These are phyloP conservation scores for Cenopis cana DNA, from an alignment of 2,888 invertebrate genomes.

Conservation along the genomic window DNA sequence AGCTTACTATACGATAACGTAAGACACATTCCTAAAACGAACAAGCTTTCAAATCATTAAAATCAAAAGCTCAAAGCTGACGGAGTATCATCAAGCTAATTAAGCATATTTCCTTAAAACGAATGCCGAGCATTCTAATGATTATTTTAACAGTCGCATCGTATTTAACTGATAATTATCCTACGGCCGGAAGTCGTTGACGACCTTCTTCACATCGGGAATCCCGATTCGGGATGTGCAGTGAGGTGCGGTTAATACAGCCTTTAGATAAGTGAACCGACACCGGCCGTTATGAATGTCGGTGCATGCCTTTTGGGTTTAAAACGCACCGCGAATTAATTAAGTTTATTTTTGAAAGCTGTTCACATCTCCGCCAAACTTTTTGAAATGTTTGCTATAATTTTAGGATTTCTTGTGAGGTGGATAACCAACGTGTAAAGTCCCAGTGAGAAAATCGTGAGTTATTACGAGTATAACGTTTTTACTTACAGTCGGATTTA, in stretches of 20 bases:
- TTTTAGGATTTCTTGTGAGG: too few species aligned
- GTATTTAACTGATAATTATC: constrained; percentile 8
- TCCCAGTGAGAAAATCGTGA: too few species aligned
- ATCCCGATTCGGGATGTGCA: constrained; percentile 18
- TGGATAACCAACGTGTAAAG: too few species aligned
- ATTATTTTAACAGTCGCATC: constrained; percentile 8
- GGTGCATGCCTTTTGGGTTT: not conserved
- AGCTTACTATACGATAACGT: too few species aligned
- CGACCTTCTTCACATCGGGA: too few species aligned
- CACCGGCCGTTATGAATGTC: constrained; percentile 1
- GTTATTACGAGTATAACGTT: too few species aligned
- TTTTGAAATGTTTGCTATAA: too few species aligned
- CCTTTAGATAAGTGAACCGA: not conserved
- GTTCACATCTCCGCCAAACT: too few species aligned
- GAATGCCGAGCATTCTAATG: constrained; percentile 15
- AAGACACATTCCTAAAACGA: too few species aligned
- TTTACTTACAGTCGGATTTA: too few species aligned
- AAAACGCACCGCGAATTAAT: too few species aligned
- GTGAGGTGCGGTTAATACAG: not conserved
- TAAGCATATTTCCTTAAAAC: constrained; percentile 23
- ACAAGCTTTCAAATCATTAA: not conserved
- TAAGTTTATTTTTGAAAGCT: too few species aligned
- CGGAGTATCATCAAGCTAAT: constrained; percentile 15
- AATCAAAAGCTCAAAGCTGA: not conserved
- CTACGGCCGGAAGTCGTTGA: constrained; percentile 14